A percentile compares a stretch with the other conserved stretches of the same genome.
Conservation (phyloP, 2,113 vertebrate species). For the Sminthopsis crassicaudata region DNA sequence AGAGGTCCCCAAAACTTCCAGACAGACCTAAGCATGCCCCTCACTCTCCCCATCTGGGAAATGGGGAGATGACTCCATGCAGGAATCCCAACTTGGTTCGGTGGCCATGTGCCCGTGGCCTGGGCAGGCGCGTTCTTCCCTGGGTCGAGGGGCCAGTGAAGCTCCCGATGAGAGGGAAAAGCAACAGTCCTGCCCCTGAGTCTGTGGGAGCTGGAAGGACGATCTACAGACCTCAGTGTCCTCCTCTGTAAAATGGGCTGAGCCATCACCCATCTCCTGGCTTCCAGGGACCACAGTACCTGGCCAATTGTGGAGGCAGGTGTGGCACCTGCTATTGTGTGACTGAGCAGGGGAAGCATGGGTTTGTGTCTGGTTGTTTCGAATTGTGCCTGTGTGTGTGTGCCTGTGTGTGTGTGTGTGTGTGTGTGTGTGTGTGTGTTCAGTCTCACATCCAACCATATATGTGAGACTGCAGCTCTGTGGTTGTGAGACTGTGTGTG, state of each 20-base stretch:
- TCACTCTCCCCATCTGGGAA: background rate
- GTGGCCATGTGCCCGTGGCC: background rate
- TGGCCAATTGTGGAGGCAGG: background rate
- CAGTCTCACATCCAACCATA: too few species aligned
- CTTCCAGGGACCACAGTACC: background rate
- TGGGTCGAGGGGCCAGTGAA: background rate
- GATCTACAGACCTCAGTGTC: background rate
- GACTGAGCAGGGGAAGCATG: background rate
- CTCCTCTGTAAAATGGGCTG: background rate
- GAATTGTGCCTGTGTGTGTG: background rate
- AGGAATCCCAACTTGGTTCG: background rate
- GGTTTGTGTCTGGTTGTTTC: background rate
- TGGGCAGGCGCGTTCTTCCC: too few species aligned
- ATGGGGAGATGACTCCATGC: background rate
- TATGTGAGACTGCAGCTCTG: background rate
- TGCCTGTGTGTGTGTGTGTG: background rate
- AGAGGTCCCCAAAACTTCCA: background rate
- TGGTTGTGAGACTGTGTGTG: background rate
- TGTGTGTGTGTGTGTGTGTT: too few species aligned
- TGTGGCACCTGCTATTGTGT: background rate
- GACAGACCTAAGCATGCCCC: too few species aligned
- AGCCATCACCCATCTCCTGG: background rate
- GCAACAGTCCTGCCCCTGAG: background rate
- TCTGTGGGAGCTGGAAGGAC: background rate
- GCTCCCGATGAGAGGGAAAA: background rate